These are phyloP conservation scores for Drosophila siamana DNA, from an alignment of 2,888 invertebrate genomes.

Conservation along the genomic window DNA sequence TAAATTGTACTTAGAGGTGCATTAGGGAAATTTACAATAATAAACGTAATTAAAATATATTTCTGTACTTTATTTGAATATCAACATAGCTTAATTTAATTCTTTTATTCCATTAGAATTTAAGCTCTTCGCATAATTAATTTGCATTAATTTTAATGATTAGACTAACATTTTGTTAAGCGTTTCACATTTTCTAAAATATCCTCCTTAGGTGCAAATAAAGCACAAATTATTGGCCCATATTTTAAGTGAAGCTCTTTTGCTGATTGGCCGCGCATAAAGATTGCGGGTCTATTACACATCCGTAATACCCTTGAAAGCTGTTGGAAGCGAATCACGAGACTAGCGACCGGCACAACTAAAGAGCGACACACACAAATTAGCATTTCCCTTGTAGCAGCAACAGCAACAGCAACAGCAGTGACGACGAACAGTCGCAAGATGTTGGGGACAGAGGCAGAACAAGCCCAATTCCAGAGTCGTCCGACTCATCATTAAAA, in stretches of 20 bases:
- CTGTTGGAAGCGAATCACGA: conserved; percentile 12
- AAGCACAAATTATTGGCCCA: not conserved
- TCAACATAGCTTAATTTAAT: no score
- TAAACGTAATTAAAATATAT: no score
- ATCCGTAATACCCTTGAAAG: conserved; percentile 36
- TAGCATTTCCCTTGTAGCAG: conserved; percentile 79
- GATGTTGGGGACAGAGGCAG: conserved; percentile 21
- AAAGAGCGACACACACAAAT: conserved; percentile 79
- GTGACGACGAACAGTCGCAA: conserved; percentile 20
- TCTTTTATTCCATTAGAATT: no score
- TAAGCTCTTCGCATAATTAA: no score
- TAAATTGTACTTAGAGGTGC: no score
- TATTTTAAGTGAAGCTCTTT: not conserved
- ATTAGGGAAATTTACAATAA: no score
- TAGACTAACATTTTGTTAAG: not conserved
- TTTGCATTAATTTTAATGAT: no score
- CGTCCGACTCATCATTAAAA: conserved; percentile 77
- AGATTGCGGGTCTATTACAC: conserved; percentile 12
- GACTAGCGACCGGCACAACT: conserved; percentile 42
- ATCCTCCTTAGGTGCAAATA: not conserved
- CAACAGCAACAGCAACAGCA: conserved; percentile 41
- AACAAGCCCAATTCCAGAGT: conserved; percentile 72
- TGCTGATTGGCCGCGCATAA: conserved; percentile 16
- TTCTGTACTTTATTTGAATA: no score
- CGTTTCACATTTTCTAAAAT: not conserved